These are phyloP conservation scores for Sebastes taczanowskii DNA, from an alignment of 2,797 vertebrate species.

Conservation along the genomic window DNA sequence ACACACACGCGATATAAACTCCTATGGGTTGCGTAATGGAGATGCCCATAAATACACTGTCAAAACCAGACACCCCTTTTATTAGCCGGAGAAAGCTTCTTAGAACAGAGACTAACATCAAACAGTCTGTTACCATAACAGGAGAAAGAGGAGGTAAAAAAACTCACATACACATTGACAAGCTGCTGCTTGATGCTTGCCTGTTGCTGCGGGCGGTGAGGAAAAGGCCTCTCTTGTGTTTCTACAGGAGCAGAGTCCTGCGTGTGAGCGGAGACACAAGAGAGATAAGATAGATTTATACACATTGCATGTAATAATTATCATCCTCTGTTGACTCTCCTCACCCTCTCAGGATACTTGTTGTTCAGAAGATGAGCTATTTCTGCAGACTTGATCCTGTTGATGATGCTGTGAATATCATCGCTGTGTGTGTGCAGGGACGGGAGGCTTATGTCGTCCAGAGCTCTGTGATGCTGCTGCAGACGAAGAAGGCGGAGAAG, in stretches of 20 bases:
- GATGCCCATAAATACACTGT: conserved; percentile 63
- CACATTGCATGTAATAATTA: background rate
- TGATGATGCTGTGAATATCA: conserved; percentile 73
- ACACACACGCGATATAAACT: conserved; percentile 49
- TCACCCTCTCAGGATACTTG: conserved; percentile 70
- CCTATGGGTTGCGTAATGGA: conserved; percentile 47
- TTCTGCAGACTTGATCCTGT: conserved; percentile 75
- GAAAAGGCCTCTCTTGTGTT: conserved; percentile 63
- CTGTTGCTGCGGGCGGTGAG: conserved; percentile 70
- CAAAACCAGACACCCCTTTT: conserved; percentile 65
- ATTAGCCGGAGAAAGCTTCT: conserved; percentile 57
- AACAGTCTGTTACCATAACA: conserved; percentile 71
- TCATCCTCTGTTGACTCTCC: conserved; percentile 3
- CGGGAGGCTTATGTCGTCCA: conserved; percentile 62
- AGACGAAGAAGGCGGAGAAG: background rate
- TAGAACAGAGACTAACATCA: conserved; percentile 62
- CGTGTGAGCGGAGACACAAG: conserved; percentile 8
- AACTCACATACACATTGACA: conserved; percentile 81
- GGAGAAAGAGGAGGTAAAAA: conserved; percentile 63
- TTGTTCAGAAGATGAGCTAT: conserved; percentile 55
- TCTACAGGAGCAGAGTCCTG: conserved; percentile 70
- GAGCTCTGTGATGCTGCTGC: conserved; percentile 54
- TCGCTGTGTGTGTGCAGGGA: conserved; percentile 48
- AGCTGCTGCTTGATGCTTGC: conserved; percentile 78
- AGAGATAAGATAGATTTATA: background rate